Percentiles rank a stretch among this genome's conserved stretches.
These are phyloP conservation scores for Neopipo cinnamomea DNA, from an alignment of 2,113 vertebrate species.

Conservation along the genomic window DNA sequence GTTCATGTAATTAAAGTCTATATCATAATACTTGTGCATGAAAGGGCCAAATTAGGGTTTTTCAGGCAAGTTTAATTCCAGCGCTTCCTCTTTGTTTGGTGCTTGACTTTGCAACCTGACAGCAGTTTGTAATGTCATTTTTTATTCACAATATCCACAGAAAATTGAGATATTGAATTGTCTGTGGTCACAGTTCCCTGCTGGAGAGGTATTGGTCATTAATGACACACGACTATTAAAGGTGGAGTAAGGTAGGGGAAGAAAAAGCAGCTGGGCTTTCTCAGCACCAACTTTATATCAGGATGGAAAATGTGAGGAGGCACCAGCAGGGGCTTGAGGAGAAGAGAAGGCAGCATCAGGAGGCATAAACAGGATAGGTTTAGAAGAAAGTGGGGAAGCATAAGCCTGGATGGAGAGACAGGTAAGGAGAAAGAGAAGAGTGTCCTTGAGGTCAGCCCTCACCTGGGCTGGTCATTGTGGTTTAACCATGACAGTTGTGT, in stretches of 20 bases:
- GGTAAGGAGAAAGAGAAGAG: neutral
- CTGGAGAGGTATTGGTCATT: neutral
- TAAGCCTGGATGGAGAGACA: neutral
- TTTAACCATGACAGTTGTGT: neutral
- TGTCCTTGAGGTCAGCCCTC: neutral
- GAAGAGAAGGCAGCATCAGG: neutral
- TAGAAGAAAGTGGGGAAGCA: neutral
- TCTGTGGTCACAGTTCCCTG: neutral
- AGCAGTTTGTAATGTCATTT: neutral
- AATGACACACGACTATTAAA: neutral
- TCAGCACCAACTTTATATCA: neutral
- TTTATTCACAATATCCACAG: neutral
- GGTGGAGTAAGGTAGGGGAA: neutral
- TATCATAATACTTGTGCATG: slow-evolving; percentile 1
- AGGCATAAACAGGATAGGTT: too few species aligned
- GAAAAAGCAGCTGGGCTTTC: neutral
- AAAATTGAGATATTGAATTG: neutral
- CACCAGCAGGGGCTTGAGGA: neutral
- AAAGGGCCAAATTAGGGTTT: slow-evolving; percentile 49
- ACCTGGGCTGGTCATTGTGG: neutral
- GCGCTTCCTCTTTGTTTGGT: slow-evolving; percentile 40
- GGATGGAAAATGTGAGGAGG: neutral
- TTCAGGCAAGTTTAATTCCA: slow-evolving; percentile 26
- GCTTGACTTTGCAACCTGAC: slow-evolving; percentile 42
- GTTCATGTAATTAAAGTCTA: slow-evolving; percentile 43